phyloP scores from a whole-genome alignment of 1,140 invertebrate species.

The Brachionus rubens region DNA sequence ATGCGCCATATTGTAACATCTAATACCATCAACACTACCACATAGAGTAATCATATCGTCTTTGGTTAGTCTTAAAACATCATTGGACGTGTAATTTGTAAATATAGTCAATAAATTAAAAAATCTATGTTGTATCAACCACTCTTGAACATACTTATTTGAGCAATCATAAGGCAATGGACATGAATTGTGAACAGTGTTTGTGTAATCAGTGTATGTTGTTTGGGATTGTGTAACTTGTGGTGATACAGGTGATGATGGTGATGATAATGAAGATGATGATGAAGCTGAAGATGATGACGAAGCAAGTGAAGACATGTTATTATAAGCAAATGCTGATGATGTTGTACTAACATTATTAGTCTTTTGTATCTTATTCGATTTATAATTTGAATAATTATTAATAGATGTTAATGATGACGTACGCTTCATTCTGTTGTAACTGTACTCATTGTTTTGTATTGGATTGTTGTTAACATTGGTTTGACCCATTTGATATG shows the following conservation, averaged over 20 bases:
- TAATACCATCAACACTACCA: conserved; percentile 10
- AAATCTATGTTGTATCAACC: conserved; percentile 38
- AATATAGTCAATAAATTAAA: neutral
- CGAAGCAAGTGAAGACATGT: conserved; percentile 5
- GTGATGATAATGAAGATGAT: neutral
- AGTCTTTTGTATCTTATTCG: conserved; percentile 15
- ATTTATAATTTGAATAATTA: neutral
- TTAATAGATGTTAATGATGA: neutral
- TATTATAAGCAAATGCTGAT: neutral
- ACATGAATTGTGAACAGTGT: neutral
- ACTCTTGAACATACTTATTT: conserved; percentile 32
- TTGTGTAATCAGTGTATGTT: neutral
- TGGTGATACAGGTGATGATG: neutral
- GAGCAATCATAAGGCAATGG: conserved; percentile 2
- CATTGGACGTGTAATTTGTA: conserved; percentile 19
- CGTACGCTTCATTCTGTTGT: conserved; percentile 3
- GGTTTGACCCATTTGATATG: neutral
- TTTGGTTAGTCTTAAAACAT: conserved; percentile 20
- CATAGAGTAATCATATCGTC: conserved; percentile 36
- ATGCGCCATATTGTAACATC: conserved; percentile 25
- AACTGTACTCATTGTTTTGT: conserved; percentile 6
- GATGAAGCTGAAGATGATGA: conserved; percentile 7
- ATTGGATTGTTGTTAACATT: neutral
- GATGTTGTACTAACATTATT: neutral
- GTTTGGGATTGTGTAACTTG: neutral